Evolutionary conservation across 2,888 invertebrate genomes (phyloP).

Genomic region (Hyles lineata): DNA sequence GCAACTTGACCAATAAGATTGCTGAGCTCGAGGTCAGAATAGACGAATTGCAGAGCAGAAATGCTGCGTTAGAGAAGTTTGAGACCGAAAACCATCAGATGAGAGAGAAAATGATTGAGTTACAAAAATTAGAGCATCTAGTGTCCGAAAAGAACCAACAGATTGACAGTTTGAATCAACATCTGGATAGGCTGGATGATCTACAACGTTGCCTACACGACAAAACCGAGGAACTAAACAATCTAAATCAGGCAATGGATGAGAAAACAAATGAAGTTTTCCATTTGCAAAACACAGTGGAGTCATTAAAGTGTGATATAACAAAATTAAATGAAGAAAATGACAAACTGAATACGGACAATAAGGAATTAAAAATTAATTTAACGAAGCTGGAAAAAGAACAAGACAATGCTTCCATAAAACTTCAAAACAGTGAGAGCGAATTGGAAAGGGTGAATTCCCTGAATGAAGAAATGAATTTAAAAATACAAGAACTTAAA

Average conservation of each 20-base stretch:
- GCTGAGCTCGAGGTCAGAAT: slow-evolving; percentile 81
- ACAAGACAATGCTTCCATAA: slow-evolving; percentile 74
- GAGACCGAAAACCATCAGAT: slow-evolving; percentile 78
- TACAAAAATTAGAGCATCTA: slow-evolving; percentile 81
- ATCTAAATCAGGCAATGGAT: slow-evolving; percentile 77
- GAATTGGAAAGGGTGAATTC: slow-evolving; percentile 71
- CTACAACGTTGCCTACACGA: slow-evolving; percentile 80
- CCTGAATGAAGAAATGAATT: slow-evolving; percentile 68
- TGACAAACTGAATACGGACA: slow-evolving; percentile 62
- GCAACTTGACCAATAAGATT: slow-evolving; percentile 76
- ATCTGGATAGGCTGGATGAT: slow-evolving; percentile 77
- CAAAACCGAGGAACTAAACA: slow-evolving; percentile 78
- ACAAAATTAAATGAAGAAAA: slow-evolving; percentile 74
- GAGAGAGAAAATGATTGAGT: slow-evolving; percentile 75
- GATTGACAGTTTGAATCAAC: slow-evolving; percentile 80
- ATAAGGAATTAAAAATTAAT: slow-evolving; percentile 71
- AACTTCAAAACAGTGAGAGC: slow-evolving; percentile 70
- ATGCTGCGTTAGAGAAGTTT: slow-evolving; percentile 65
- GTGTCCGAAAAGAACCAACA: slow-evolving; percentile 84
- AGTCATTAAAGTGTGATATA: slow-evolving; percentile 67
- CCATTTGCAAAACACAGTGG: slow-evolving; percentile 70
- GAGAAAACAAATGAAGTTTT: slow-evolving; percentile 75
- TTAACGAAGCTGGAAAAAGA: slow-evolving; percentile 76
- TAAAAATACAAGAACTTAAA: slow-evolving; percentile 75
- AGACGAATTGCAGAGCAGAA: slow-evolving; percentile 77